phyloP scores from a whole-genome alignment of 2,113 vertebrate species.

The Eulemur macaco region DNA sequence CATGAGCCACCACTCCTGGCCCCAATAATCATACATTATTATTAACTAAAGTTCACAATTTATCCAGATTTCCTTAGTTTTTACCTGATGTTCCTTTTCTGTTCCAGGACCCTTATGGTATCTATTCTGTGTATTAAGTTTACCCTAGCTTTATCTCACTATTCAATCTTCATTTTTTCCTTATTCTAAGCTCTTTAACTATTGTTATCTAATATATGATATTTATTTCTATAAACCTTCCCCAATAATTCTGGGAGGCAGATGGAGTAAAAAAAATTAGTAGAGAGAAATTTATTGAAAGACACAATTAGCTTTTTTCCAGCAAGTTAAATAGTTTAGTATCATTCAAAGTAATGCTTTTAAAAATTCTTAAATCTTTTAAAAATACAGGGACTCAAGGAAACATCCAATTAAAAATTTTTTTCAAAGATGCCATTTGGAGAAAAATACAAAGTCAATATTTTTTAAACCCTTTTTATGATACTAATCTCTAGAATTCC shows the following conservation, averaged over 20 bases:
- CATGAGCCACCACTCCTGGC: neutral
- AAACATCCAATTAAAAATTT: neutral
- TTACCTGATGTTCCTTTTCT: conserved; percentile 7
- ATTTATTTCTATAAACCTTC: neutral
- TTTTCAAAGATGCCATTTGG: neutral
- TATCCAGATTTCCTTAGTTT: conserved; percentile 20
- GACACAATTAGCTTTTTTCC: neutral
- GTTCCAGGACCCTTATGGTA: neutral
- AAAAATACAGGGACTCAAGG: neutral
- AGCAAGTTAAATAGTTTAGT: neutral
- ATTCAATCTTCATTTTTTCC: neutral
- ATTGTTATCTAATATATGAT: neutral
- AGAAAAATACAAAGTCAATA: conserved; percentile 34
- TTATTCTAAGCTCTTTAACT: neutral
- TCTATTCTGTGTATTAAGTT: neutral
- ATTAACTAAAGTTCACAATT: neutral
- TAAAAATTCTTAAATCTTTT: neutral
- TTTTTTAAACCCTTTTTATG: neutral
- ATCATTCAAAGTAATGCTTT: conserved; percentile 9
- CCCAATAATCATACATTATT: neutral
- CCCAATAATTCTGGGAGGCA: neutral
- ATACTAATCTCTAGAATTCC: neutral
- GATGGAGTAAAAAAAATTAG: conserved; percentile 10
- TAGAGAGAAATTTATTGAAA: neutral
- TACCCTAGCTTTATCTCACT: conserved; percentile 25